Conservation (phyloP, 53 echinoderm and acorn worm genomes). For the Antedon mediterranea region DNA sequence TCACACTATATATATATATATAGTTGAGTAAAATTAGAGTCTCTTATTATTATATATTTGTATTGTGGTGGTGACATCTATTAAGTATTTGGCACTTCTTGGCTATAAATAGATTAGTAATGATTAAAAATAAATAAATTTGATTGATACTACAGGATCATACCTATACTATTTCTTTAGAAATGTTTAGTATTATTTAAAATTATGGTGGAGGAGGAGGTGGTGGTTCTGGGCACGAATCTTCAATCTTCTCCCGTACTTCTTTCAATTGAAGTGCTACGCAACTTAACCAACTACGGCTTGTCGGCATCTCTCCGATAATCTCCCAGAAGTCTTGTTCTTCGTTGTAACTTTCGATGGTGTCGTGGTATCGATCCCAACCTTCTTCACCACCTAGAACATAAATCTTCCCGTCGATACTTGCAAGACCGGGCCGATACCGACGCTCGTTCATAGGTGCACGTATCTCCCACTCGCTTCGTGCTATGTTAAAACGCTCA, state of each 20-base stretch:
- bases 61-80: no score
- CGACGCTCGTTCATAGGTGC: conserved; percentile 6
- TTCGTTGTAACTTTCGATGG: conserved; percentile 3
- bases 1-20: no score
- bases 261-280: conserved; percentile 3
- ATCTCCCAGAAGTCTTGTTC: conserved; percentile 5
- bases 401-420: conserved; percentile 2
- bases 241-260: not conserved
- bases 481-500: not conserved
- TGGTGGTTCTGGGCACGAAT: not conserved
- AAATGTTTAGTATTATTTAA: no score
- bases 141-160: no score
- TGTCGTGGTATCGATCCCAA: conserved; percentile 8
- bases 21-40: no score
- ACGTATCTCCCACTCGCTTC: conserved; percentile 5
- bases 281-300: conserved; percentile 8
- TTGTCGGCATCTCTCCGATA: conserved; percentile 5
- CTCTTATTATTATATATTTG: no score
- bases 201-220: no score
- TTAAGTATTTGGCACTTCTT: no score
- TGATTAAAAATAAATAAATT: no score
- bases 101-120: no score
- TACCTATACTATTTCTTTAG: no score
- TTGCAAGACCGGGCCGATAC: conserved; percentile 2
- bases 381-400: conserved; percentile 7